These are phyloP conservation scores for Plebejus melissa DNA, from an alignment of 2,888 invertebrate genomes.

Conservation along the genomic window DNA sequence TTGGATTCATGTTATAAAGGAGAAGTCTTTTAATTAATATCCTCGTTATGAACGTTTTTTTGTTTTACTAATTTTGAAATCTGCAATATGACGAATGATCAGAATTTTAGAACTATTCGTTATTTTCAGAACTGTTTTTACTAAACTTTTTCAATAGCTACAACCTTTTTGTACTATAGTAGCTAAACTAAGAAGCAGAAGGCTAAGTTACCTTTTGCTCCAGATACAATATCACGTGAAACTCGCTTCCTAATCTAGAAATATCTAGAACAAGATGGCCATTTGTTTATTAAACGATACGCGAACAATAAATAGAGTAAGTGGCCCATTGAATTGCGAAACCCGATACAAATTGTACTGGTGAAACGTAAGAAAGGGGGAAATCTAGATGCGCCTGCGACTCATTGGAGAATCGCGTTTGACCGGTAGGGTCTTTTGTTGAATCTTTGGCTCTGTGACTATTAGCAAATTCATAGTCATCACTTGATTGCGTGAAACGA, in stretches of 20 bases:
- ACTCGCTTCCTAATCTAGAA: constrained; percentile 9
- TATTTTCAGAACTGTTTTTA: too few species aligned
- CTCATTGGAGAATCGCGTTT: constrained; percentile 57
- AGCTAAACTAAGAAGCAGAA: too few species aligned
- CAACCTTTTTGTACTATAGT: too few species aligned
- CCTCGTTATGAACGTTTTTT: too few species aligned
- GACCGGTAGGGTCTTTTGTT: constrained; percentile 44
- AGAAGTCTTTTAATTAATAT: too few species aligned
- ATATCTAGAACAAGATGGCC: not conserved
- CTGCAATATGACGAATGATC: too few species aligned
- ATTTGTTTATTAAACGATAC: constrained; percentile 24
- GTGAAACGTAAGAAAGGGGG: constrained; percentile 59
- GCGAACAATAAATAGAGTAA: constrained; percentile 46
- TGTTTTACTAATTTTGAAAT: too few species aligned
- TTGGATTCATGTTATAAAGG: too few species aligned
- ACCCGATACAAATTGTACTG: constrained; percentile 64
- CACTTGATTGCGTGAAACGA: not conserved
- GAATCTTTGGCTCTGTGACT: constrained; percentile 1
- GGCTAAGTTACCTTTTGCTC: not conserved
- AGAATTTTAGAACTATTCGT: too few species aligned
- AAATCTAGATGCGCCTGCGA: constrained; percentile 52
- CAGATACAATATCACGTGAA: not conserved
- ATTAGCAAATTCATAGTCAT: not conserved
- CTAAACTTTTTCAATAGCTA: too few species aligned
- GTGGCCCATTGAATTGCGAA: constrained; percentile 66